A percentile compares a stretch with the other conserved stretches of the same genome.
These are phyloP conservation scores for Chascanopsetta lugubris DNA, from an alignment of 2,113 vertebrate genomes.

Conservation along the genomic window DNA sequence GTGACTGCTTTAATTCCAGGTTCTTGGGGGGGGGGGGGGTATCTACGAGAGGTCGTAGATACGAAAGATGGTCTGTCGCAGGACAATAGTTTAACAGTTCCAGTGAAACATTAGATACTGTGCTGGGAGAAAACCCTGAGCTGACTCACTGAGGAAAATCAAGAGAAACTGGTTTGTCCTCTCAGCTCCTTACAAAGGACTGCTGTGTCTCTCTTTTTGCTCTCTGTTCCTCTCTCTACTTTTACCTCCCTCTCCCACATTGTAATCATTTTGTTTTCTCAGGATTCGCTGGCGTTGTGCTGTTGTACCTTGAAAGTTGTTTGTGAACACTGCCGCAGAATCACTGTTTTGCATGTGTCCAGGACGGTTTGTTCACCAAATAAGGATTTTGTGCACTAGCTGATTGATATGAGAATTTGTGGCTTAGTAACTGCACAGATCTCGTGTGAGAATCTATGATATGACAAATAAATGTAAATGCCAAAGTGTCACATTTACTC, in stretches of 20 bases:
- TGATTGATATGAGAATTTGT: not conserved
- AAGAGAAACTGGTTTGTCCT: constrained; percentile 73
- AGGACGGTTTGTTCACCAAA: not conserved
- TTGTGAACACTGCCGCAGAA: not conserved
- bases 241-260: not conserved
- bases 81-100: constrained; percentile 65
- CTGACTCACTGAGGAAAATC: constrained; percentile 45
- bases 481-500: not conserved
- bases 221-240: constrained; percentile 12
- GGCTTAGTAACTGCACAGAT: not conserved
- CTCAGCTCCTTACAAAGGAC: constrained; percentile 31
- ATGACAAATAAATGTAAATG: not conserved
- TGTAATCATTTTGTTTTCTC: not conserved
- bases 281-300: not conserved
- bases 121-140: constrained; percentile 38
- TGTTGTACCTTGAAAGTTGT: constrained; percentile 12
- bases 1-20: constrained; percentile 53
- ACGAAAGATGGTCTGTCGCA: constrained; percentile 57
- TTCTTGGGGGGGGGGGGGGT: constrained; percentile 37
- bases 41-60: too few species aligned
- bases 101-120: constrained; percentile 63
- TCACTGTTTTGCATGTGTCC: constrained; percentile 2
- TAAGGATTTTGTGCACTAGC: not conserved
- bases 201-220: not conserved
- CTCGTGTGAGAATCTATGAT: not conserved